These are phyloP conservation scores for Phataginus tricuspis DNA, from an alignment of 2,797 vertebrate genomes.

Conservation along the genomic window DNA sequence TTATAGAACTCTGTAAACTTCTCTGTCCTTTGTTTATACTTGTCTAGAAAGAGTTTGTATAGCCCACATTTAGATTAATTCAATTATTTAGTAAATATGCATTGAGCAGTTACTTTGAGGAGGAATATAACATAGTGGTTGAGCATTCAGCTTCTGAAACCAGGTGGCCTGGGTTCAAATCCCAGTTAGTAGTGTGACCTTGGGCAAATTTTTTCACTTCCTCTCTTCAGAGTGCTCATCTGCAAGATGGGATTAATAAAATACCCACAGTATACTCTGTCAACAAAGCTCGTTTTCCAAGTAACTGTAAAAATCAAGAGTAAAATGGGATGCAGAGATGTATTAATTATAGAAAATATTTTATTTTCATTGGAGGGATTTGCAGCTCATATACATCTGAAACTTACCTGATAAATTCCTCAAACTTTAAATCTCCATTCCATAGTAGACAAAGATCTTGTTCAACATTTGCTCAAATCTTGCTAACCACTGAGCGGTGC, in stretches of 20 bases:
- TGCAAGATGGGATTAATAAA: not conserved
- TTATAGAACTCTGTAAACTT: not conserved
- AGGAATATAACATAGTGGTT: not conserved
- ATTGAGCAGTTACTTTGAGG: not conserved
- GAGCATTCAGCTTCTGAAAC: not conserved
- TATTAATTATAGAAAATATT: not conserved
- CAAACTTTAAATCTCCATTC: conserved; percentile 46
- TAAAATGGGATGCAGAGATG: not conserved
- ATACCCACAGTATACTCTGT: not conserved
- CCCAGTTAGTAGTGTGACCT: not conserved
- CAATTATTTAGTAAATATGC: not conserved
- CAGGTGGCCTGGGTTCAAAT: not conserved
- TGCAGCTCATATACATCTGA: not conserved
- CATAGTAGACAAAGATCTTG: conserved; percentile 4
- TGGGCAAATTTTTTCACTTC: not conserved
- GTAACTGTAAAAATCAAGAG: conserved; percentile 36
- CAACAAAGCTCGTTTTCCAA: not conserved
- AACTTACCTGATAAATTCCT: conserved; percentile 2
- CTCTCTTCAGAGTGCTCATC: not conserved
- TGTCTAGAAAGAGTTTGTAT: not conserved
- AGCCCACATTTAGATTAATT: not conserved
- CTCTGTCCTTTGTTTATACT: not conserved
- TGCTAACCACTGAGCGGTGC: conserved; percentile 30
- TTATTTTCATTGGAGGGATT: not conserved
- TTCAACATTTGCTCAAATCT: conserved; percentile 49